These are phyloP conservation scores for Polydrusus tereticollis DNA, from an alignment of 2,888 invertebrate genomes.

Conservation along the genomic window DNA sequence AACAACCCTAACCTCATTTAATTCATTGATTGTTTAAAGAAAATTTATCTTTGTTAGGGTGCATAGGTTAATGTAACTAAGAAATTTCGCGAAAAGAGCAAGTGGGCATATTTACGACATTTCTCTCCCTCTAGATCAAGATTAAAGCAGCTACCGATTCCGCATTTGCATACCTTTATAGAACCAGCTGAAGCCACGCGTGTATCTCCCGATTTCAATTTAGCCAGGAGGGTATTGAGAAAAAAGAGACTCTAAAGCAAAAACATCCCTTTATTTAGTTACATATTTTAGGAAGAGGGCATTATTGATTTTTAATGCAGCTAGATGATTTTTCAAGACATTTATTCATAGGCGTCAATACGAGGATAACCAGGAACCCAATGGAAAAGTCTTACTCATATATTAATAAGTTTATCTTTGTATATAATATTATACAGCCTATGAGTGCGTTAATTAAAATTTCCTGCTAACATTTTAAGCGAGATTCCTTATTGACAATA, in stretches of 20 bases:
- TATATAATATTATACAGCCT: too few relatives aligned
- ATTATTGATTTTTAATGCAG: background rate
- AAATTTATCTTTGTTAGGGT: slow-evolving; percentile 41
- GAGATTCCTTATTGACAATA: too few relatives aligned
- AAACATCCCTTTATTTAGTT: too few relatives aligned
- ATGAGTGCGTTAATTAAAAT: too few relatives aligned
- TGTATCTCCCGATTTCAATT: slow-evolving; percentile 52
- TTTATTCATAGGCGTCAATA: too few relatives aligned
- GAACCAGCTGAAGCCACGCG: slow-evolving; percentile 56
- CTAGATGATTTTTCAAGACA: too few relatives aligned
- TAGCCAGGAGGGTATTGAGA: slow-evolving; percentile 54
- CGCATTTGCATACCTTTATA: slow-evolving; percentile 65
- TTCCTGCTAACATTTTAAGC: too few relatives aligned
- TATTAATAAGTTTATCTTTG: too few relatives aligned
- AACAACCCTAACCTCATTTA: background rate
- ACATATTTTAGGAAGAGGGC: too few relatives aligned
- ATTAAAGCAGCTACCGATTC: slow-evolving; percentile 64
- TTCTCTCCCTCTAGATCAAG: slow-evolving; percentile 60
- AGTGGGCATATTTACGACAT: slow-evolving; percentile 45
- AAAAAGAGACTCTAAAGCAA: too few relatives aligned
- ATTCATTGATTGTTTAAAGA: slow-evolving; percentile 10
- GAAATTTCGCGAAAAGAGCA: slow-evolving; percentile 48
- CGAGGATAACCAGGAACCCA: too few relatives aligned
- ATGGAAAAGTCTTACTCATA: too few relatives aligned
- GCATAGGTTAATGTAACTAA: slow-evolving; percentile 50